phyloP scores from a whole-genome alignment of 2,113 vertebrate species.

The Bothrops jararaca region DNA sequence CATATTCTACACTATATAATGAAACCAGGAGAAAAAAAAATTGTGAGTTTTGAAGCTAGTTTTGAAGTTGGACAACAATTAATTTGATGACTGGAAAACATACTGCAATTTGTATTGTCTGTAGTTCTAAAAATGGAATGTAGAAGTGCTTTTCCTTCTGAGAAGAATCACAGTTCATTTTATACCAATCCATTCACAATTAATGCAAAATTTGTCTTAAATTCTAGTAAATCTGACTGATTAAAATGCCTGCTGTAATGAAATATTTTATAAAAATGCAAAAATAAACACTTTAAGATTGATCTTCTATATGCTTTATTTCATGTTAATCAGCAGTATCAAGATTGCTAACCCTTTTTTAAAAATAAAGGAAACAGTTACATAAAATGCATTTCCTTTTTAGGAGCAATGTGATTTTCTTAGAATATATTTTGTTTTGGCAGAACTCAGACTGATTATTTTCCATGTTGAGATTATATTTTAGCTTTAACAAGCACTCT shows the following conservation, averaged over 20 bases:
- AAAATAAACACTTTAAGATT: background rate
- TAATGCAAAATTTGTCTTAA: background rate
- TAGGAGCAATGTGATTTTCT: background rate
- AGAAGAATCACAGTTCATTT: background rate
- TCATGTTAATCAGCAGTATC: background rate
- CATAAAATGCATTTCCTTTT: background rate
- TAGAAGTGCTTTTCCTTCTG: background rate
- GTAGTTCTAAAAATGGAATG: background rate
- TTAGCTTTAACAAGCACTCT: background rate
- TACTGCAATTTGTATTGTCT: background rate
- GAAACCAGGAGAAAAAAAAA: conserved; percentile 42
- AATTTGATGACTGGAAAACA: background rate
- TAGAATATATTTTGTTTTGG: background rate
- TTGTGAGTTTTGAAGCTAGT: conserved; percentile 7
- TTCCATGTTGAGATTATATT: background rate
- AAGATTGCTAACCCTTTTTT: background rate
- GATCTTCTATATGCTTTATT: background rate
- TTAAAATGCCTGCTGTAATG: background rate
- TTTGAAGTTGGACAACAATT: background rate
- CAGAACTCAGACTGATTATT: background rate
- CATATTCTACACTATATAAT: conserved; percentile 87
- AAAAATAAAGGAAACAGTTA: background rate
- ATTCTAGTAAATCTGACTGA: background rate
- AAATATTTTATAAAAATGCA: background rate
- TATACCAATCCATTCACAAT: background rate